These are phyloP conservation scores for Schizaphis graminum DNA, from an alignment of 2,888 invertebrate genomes.

Conservation along the genomic window DNA sequence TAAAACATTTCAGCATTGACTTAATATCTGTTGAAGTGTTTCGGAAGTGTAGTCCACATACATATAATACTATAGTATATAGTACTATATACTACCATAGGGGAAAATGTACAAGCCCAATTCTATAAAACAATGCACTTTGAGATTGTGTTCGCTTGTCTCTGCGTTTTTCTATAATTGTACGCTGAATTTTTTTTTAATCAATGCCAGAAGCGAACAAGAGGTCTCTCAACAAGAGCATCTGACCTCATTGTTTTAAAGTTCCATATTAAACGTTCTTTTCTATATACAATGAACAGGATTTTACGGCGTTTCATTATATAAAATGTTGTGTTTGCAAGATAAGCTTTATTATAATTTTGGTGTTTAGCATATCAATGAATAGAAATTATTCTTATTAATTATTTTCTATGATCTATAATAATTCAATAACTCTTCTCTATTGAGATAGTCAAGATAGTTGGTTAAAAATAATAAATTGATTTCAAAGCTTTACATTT, in stretches of 20 bases:
- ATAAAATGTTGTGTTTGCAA: constrained; percentile 43
- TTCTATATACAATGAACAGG: constrained; percentile 11
- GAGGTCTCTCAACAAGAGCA: constrained; percentile 54
- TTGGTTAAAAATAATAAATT: background rate
- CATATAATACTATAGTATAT: constrained; percentile 13
- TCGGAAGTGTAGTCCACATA: constrained; percentile 15
- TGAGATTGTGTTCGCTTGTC: constrained; percentile 53
- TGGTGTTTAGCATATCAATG: constrained; percentile 22
- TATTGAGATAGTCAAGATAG: background rate
- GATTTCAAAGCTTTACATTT: background rate
- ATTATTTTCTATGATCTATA: background rate
- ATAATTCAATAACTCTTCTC: background rate
- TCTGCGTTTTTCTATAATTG: constrained; percentile 59
- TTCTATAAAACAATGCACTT: constrained; percentile 60
- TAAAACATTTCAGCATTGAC: constrained; percentile 47
- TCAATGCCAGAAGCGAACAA: constrained; percentile 60
- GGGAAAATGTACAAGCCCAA: constrained; percentile 40
- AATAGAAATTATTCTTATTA: background rate
- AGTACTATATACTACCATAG: constrained; percentile 5
- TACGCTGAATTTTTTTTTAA: constrained; percentile 50
- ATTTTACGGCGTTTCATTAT: constrained; percentile 47
- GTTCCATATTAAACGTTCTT: constrained; percentile 57
- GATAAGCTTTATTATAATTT: constrained; percentile 54
- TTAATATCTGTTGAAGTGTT: constrained; percentile 56
- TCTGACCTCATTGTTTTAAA: constrained; percentile 63